Evolutionary conservation across 2,797 vertebrate species (phyloP).

Genomic region (Saxicola maurus): DNA sequence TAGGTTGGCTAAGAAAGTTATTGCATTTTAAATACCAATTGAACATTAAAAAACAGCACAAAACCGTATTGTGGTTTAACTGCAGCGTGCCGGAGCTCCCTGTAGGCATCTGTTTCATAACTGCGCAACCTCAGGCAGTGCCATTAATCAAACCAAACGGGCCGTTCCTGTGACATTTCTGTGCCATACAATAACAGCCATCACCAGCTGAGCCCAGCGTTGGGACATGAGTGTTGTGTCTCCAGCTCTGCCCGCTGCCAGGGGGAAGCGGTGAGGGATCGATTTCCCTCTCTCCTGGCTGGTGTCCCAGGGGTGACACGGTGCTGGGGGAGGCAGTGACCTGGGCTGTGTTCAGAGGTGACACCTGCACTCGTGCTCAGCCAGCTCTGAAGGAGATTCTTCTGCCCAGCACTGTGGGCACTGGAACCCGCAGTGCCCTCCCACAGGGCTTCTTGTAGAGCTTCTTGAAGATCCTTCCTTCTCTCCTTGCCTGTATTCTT

Average conservation of each 20-base stretch:
- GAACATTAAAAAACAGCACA: slow-evolving; percentile 58
- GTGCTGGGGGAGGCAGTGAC: slow-evolving; percentile 11
- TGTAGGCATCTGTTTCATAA: slow-evolving; percentile 53
- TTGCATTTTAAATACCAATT: slow-evolving; percentile 62
- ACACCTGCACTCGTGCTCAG: slow-evolving; percentile 5
- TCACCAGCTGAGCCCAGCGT: background rate
- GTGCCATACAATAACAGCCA: background rate
- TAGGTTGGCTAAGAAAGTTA: slow-evolving; percentile 58
- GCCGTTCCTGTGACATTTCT: slow-evolving; percentile 33
- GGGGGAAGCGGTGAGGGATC: background rate
- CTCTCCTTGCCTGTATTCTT: background rate
- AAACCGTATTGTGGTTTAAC: slow-evolving; percentile 61
- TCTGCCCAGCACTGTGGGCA: background rate
- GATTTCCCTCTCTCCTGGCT: background rate
- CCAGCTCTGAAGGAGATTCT: background rate
- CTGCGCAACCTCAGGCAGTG: slow-evolving; percentile 42
- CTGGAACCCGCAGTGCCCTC: background rate
- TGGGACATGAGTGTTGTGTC: background rate
- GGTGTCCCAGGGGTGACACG: fast-evolving
- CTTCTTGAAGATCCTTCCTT: slow-evolving; percentile 1
- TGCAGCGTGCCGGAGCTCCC: slow-evolving; percentile 50
- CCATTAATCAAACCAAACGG: slow-evolving; percentile 55
- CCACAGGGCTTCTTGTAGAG: background rate
- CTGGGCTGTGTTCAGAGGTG: slow-evolving; percentile 9
- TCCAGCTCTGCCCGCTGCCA: background rate